A percentile compares a stretch with the other conserved stretches of the same genome.
These are phyloP conservation scores for Varanus salvator DNA, from an alignment of 2,113 vertebrate genomes.

Conservation along the genomic window DNA sequence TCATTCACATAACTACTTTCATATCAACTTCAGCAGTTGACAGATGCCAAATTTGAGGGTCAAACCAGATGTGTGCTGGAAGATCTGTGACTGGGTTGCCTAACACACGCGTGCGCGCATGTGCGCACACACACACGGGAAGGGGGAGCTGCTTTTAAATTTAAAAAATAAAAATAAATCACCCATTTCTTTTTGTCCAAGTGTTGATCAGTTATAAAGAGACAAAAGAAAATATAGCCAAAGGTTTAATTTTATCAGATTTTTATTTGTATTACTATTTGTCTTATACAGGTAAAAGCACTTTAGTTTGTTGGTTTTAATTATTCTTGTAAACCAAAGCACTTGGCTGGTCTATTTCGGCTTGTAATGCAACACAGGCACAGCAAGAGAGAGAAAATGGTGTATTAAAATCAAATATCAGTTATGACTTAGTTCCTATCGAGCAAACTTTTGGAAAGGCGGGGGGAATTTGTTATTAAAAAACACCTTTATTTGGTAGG, in stretches of 20 bases:
- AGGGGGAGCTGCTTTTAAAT: no score
- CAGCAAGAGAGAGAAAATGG: neutral
- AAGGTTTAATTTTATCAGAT: neutral
- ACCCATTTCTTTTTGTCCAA: neutral
- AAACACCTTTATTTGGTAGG: constrained; percentile 47
- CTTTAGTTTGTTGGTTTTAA: no score
- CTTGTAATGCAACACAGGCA: constrained; percentile 11
- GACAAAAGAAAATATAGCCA: neutral
- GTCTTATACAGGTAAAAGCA: constrained; percentile 5
- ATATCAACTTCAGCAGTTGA: no score
- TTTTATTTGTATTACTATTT: neutral
- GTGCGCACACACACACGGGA: neutral
- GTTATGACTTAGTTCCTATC: constrained; percentile 36
- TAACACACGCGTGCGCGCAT: no score
- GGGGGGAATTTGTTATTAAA: constrained; percentile 49
- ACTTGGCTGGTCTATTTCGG: neutral
- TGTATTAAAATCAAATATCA: constrained; percentile 30
- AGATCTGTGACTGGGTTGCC: no score
- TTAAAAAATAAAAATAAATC: neutral
- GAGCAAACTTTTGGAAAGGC: constrained; percentile 47
- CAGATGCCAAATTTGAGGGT: no score
- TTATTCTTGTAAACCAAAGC: no score
- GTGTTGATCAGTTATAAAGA: neutral
- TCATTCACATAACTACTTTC: no score
- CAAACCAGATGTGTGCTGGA: no score